phyloP scores from a whole-genome alignment of 2,113 vertebrate species.

The Erythrocebus patas region DNA sequence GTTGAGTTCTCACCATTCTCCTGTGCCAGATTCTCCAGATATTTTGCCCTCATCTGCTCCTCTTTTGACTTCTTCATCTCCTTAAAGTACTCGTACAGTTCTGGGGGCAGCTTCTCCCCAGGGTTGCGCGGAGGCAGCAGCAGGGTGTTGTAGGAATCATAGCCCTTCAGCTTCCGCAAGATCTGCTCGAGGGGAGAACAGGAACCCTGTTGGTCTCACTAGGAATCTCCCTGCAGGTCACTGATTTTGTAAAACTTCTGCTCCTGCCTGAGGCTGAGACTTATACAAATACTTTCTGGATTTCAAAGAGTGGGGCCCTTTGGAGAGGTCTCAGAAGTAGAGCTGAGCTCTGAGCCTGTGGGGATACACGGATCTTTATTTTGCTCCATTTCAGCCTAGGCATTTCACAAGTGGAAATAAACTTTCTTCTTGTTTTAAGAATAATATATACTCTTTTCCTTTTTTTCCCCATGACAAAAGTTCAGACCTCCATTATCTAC shows the following conservation, averaged over 20 bases:
- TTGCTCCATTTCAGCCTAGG: background rate
- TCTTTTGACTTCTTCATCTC: slow-evolving; percentile 77
- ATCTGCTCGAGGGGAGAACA: slow-evolving; percentile 77
- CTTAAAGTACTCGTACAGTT: slow-evolving; percentile 87
- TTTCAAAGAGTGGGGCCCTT: background rate
- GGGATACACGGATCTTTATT: background rate
- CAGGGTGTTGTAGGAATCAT: slow-evolving; percentile 83
- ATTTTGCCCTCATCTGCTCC: slow-evolving; percentile 66
- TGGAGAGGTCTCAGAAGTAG: background rate
- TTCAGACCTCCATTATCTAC: background rate
- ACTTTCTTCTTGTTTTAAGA: slow-evolving; percentile 8
- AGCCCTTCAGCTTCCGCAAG: slow-evolving; percentile 84
- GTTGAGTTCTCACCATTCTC: slow-evolving; percentile 64
- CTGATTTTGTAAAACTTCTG: background rate
- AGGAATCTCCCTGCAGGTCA: background rate
- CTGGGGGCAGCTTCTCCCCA: slow-evolving; percentile 87
- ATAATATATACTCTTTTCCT: background rate
- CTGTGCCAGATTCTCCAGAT: background rate
- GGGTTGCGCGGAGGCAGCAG: slow-evolving; percentile 88
- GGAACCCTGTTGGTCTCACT: background rate
- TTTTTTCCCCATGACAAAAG: background rate
- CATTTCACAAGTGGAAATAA: background rate
- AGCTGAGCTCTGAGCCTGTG: background rate
- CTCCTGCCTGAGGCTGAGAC: background rate
- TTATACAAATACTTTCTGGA: background rate